phyloP scores from a whole-genome alignment of 1,140 invertebrate species.

The Drosophila equinoxialis region DNA sequence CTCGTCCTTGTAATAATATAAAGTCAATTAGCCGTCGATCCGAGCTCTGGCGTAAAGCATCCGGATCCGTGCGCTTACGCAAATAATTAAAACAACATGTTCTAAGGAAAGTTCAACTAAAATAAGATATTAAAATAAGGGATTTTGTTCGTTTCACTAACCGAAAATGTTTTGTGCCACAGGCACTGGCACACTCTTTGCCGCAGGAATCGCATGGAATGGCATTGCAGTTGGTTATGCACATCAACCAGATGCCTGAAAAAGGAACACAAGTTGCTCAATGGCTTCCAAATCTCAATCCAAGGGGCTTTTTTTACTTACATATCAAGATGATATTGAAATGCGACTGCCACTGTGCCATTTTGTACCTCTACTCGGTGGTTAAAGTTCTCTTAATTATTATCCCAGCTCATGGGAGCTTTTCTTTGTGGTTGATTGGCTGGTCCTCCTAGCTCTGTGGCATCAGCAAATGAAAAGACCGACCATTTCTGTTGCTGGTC shows the following conservation, averaged over 20 bases:
- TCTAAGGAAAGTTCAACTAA: conserved; percentile 24
- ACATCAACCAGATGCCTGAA: conserved; percentile 61
- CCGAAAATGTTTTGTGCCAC: conserved; percentile 85
- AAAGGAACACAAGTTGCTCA: too few relatives aligned
- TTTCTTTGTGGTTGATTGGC: conserved; percentile 13
- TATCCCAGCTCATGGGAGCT: conserved; percentile 55
- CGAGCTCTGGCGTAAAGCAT: conserved; percentile 64
- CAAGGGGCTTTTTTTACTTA: conserved; percentile 24
- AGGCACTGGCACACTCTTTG: conserved; percentile 84
- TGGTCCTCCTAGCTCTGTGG: conserved; percentile 25
- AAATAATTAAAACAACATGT: conserved; percentile 81
- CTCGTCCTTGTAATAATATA: conserved; percentile 72
- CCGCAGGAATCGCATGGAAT: conserved; percentile 85
- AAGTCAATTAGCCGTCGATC: conserved; percentile 78
- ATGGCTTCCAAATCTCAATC: background rate
- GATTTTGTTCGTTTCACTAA: conserved; percentile 19
- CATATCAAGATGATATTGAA: conserved; percentile 61
- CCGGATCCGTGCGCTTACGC: conserved; percentile 74
- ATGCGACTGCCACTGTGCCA: conserved; percentile 53
- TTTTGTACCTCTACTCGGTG: conserved; percentile 27
- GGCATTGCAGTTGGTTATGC: conserved; percentile 53
- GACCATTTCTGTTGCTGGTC: conserved; percentile 2
- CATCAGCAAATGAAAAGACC: conserved; percentile 64
- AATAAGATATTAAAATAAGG: background rate
- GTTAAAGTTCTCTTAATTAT: conserved; percentile 38